Evolutionary conservation across 2,113 vertebrate species (phyloP).

Genomic region (Plecturocebus donacophilus): DNA sequence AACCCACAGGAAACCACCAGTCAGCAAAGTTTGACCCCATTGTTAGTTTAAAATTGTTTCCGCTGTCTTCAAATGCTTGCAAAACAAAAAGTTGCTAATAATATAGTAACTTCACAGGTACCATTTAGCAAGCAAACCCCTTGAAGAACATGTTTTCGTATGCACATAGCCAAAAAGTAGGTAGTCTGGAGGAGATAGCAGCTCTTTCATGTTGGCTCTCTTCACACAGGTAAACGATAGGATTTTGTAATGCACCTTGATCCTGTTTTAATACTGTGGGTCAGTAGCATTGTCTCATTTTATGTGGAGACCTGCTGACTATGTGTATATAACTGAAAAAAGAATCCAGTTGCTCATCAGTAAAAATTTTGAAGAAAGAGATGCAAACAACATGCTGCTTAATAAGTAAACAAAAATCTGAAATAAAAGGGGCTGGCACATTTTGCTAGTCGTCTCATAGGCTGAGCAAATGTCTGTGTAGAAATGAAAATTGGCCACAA

Average conservation of each 20-base stretch:
- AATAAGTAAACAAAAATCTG: not conserved
- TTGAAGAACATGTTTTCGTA: not conserved
- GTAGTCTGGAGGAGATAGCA: not conserved
- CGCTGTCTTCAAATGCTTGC: not conserved
- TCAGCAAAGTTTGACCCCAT: not conserved
- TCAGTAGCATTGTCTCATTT: not conserved
- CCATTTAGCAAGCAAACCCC: not conserved
- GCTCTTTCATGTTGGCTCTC: conserved; percentile 25
- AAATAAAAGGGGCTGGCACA: not conserved
- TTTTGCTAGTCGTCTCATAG: not conserved
- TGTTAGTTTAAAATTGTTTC: not conserved
- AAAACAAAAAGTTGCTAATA: not conserved
- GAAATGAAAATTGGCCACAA: not conserved
- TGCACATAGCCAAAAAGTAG: not conserved
- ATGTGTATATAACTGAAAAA: not conserved
- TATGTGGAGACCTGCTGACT: not conserved
- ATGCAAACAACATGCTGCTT: conserved; percentile 53
- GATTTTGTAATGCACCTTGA: conserved; percentile 37
- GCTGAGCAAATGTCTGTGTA: not conserved
- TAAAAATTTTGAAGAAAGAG: conserved; percentile 43
- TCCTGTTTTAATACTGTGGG: not conserved
- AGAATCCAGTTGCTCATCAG: not conserved
- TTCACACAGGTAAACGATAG: not conserved
- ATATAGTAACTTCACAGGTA: not conserved
- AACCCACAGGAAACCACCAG: not conserved